These are phyloP conservation scores for Antedon bifida DNA, from an alignment of 35 echinoderm and acorn worm species.

Conservation along the genomic window DNA sequence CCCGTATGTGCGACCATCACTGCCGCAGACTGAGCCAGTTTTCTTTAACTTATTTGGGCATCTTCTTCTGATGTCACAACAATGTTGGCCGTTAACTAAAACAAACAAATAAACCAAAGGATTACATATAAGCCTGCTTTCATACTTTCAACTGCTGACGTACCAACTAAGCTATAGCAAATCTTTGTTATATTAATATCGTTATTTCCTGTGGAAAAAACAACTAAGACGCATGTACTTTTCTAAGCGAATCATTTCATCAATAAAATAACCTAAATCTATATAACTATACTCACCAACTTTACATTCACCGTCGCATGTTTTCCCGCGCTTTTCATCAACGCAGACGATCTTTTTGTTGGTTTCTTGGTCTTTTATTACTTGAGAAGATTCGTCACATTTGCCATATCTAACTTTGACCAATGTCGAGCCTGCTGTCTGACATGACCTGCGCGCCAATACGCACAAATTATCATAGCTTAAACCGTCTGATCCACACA, in stretches of 20 bases:
- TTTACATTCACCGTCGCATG: background rate
- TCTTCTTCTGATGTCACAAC: background rate
- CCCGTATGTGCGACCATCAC: background rate
- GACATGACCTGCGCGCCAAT: background rate
- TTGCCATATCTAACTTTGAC: background rate
- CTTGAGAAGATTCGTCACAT: background rate
- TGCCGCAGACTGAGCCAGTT: background rate
- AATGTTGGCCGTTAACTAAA: background rate
- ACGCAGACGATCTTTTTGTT: background rate
- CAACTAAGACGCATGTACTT: too few species aligned
- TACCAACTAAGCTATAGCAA: too few species aligned
- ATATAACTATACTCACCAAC: background rate
- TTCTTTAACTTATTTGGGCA: background rate
- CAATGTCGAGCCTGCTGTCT: background rate
- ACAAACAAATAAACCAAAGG: background rate
- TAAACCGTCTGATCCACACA: background rate
- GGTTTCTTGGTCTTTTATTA: background rate
- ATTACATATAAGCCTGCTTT: too few species aligned
- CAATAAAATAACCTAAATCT: too few species aligned
- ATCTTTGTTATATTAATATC: too few species aligned
- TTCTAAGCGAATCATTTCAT: too few species aligned
- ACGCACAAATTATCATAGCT: background rate
- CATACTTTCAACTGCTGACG: too few species aligned
- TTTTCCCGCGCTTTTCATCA: background rate
- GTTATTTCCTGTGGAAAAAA: too few species aligned